phyloP scores from a whole-genome alignment of 2,888 invertebrate species.

The Dioctria rufipes region DNA sequence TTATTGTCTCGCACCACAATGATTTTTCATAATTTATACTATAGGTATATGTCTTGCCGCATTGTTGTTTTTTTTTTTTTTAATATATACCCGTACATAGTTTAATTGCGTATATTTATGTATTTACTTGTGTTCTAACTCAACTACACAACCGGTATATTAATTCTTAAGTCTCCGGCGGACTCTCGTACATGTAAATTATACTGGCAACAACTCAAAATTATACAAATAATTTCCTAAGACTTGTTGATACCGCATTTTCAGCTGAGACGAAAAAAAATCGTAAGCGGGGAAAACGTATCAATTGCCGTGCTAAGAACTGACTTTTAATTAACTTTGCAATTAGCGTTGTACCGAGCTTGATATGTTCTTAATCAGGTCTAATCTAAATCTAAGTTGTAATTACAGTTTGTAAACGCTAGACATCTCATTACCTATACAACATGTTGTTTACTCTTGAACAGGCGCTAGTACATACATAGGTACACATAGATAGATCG shows the following conservation, averaged over 20 bases:
- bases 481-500: no score
- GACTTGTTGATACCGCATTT: slow-evolving; percentile 40
- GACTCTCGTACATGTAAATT: slow-evolving; percentile 27
- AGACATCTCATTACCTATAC: slow-evolving; percentile 53
- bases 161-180: not conserved
- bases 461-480: not conserved
- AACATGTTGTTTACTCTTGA: slow-evolving; percentile 50
- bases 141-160: slow-evolving; percentile 31
- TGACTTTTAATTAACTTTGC: slow-evolving; percentile 50
- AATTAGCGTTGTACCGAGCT: slow-evolving; percentile 42
- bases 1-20: no score
- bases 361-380: slow-evolving; percentile 52
- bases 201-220: slow-evolving; percentile 29
- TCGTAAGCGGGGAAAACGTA: slow-evolving; percentile 22
- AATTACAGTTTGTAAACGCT: slow-evolving; percentile 57
- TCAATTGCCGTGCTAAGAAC: slow-evolving; percentile 41
- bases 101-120: no score
- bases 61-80: no score
- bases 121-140: slow-evolving; percentile 3
- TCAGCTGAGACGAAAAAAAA: slow-evolving; percentile 14
- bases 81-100: no score
- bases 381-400: slow-evolving; percentile 57
- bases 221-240: slow-evolving; percentile 39
- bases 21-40: no score
- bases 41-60: no score